Percentiles rank a stretch among this genome's conserved stretches.
Evolutionary conservation across 2,113 vertebrate genomes (phyloP).

Genomic region (Sinosuthora webbiana): DNA sequence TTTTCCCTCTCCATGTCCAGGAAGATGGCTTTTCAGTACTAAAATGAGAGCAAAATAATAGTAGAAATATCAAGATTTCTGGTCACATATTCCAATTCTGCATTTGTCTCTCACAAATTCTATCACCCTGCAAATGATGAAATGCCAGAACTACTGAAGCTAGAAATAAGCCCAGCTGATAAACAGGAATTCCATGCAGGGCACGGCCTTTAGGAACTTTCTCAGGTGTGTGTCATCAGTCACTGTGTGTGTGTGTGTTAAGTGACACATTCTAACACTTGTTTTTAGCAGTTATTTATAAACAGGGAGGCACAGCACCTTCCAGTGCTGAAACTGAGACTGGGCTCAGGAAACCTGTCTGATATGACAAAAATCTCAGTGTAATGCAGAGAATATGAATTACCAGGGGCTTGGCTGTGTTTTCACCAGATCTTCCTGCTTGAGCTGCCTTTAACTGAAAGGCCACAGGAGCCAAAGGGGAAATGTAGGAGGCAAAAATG

Average conservation of each 20-base stretch:
- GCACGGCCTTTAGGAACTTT: neutral
- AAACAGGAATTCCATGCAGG: neutral
- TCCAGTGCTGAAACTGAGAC: neutral
- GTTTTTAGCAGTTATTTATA: conserved; percentile 2
- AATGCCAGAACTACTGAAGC: neutral
- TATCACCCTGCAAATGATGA: neutral
- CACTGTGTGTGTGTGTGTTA: neutral
- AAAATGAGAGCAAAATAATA: neutral
- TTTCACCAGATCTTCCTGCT: neutral
- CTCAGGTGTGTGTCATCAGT: neutral
- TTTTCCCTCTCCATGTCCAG: neutral
- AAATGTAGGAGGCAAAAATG: neutral
- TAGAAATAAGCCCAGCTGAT: neutral
- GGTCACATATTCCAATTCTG: neutral
- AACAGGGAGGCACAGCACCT: neutral
- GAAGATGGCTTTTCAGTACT: neutral
- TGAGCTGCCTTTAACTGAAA: neutral
- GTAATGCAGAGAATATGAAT: neutral
- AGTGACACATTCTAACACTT: neutral
- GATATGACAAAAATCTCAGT: neutral
- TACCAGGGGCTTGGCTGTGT: neutral
- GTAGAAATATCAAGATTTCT: neutral
- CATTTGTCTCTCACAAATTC: neutral
- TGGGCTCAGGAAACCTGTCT: neutral
- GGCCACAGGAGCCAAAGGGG: neutral